These are phyloP conservation scores for Eufriesea mexicana DNA, from an alignment of 1,140 invertebrate species.

Conservation along the genomic window DNA sequence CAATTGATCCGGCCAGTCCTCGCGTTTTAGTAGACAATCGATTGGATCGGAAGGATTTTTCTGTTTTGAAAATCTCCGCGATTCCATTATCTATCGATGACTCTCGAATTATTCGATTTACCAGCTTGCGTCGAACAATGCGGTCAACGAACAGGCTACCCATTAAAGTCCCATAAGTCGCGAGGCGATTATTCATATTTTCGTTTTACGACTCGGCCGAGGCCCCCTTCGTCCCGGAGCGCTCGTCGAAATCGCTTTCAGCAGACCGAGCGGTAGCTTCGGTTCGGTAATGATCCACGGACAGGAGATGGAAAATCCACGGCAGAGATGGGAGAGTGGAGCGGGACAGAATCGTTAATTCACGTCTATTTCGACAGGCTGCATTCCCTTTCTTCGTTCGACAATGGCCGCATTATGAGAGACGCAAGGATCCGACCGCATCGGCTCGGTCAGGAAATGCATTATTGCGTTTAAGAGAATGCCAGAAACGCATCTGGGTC, in stretches of 20 bases:
- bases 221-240: too few relatives aligned
- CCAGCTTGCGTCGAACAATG: not conserved
- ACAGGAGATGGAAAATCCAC: not conserved
- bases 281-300: slow-evolving; percentile 22
- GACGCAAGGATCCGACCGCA: slow-evolving; percentile 31
- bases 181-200: not conserved
- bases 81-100: not conserved
- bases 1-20: too few relatives aligned
- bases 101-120: not conserved
- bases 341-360: slow-evolving; percentile 38
- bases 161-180: slow-evolving; percentile 1
- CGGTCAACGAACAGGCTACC: not conserved
- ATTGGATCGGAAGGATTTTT: too few relatives aligned
- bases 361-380: slow-evolving; percentile 58
- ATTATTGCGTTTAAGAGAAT: slow-evolving; percentile 67
- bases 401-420: slow-evolving; percentile 53
- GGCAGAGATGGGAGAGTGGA: not conserved
- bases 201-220: not conserved
- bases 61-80: not conserved
- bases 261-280: not conserved
- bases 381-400: slow-evolving; percentile 51
- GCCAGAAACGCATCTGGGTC: slow-evolving; percentile 60
- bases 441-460: slow-evolving; percentile 62
- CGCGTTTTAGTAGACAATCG: too few relatives aligned
- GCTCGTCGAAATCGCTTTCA: not conserved